phyloP scores from a whole-genome alignment of 2,113 vertebrate genomes.

The Hemiscyllium ocellatum region DNA sequence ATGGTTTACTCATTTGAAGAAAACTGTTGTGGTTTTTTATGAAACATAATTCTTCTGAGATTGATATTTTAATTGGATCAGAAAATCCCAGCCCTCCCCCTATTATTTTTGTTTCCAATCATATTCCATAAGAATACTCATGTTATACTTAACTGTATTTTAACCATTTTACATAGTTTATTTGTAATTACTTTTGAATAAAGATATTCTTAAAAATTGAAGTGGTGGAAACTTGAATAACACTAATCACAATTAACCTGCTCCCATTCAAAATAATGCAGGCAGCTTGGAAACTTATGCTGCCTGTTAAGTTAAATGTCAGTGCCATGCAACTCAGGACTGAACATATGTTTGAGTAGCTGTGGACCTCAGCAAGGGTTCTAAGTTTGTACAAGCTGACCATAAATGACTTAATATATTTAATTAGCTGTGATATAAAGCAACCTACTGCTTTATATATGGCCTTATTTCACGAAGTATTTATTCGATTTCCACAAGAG shows the following conservation, averaged over 20 bases:
- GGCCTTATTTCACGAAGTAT: not conserved
- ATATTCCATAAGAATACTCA: not conserved
- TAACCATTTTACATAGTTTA: not conserved
- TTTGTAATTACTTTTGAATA: not conserved
- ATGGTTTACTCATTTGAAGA: constrained; percentile 66
- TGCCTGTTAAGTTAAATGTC: not conserved
- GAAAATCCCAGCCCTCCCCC: not conserved
- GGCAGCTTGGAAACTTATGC: not conserved
- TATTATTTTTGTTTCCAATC: not conserved
- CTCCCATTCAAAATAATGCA: not conserved
- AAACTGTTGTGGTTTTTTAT: constrained; percentile 43
- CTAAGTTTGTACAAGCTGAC: not conserved
- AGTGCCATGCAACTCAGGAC: not conserved
- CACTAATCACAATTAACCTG: not conserved
- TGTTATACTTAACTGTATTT: not conserved
- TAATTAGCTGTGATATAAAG: not conserved
- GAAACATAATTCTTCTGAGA: not conserved
- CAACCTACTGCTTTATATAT: not conserved
- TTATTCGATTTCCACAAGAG: not conserved
- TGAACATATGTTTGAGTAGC: not conserved
- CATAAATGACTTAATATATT: not conserved
- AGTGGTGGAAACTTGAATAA: not conserved
- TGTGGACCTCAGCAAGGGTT: not conserved
- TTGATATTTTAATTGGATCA: not conserved
- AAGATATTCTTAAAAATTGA: not conserved